phyloP scores from a whole-genome alignment of 2,888 invertebrate genomes.

The Pyrrhosoma nymphula region DNA sequence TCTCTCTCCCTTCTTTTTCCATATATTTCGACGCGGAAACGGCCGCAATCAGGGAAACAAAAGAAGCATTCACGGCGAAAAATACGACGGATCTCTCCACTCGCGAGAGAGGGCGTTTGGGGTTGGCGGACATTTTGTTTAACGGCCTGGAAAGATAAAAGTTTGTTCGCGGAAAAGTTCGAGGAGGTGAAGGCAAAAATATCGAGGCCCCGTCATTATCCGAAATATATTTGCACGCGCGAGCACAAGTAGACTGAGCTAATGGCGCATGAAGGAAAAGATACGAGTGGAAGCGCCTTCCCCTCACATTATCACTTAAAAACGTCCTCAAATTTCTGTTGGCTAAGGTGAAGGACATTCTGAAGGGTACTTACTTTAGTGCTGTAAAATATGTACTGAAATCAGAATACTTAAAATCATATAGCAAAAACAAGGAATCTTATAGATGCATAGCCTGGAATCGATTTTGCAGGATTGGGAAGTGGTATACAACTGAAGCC shows the following conservation, averaged over 20 bases:
- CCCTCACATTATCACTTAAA: too few relatives aligned
- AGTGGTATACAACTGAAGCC: too few relatives aligned
- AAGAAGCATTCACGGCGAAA: not conserved
- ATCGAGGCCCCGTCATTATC: not conserved
- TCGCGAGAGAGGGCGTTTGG: not conserved
- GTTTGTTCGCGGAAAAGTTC: not conserved
- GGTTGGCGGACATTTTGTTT: not conserved
- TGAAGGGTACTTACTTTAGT: too few relatives aligned
- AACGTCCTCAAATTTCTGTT: too few relatives aligned
- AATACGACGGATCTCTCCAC: not conserved
- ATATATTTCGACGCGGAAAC: slow-evolving; percentile 4
- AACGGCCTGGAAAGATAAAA: slow-evolving; percentile 28
- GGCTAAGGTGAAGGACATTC: too few relatives aligned
- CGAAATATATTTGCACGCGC: not conserved
- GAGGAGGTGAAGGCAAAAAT: not conserved
- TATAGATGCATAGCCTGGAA: too few relatives aligned
- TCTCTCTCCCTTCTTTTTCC: not conserved
- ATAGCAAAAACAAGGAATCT: too few relatives aligned
- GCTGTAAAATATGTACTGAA: too few relatives aligned
- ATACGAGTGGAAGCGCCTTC: not conserved
- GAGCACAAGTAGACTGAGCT: not conserved
- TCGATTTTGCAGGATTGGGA: too few relatives aligned
- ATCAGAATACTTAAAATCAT: too few relatives aligned
- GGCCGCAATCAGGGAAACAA: slow-evolving; percentile 36
- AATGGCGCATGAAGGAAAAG: not conserved